phyloP scores from a whole-genome alignment of 2,113 vertebrate species.

The Tringa solitaria region DNA sequence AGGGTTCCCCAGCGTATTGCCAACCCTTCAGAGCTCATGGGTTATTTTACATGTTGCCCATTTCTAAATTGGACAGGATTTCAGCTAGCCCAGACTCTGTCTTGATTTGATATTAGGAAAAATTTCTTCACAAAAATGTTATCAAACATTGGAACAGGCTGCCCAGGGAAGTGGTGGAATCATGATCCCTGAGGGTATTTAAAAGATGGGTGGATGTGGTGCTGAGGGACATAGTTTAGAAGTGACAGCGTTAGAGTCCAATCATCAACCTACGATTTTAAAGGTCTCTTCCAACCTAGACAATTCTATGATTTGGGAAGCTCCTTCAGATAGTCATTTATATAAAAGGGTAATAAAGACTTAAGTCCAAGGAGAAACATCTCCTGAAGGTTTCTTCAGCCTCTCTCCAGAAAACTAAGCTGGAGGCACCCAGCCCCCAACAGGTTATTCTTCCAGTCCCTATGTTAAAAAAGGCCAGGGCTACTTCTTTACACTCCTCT shows the following conservation, averaged over 20 bases:
- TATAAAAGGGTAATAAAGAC: neutral
- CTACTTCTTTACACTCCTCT: neutral
- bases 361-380: neutral
- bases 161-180: neutral
- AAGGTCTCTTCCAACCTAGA: neutral
- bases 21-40: neutral
- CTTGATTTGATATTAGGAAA: neutral
- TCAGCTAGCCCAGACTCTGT: neutral
- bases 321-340: neutral
- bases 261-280: too few species aligned
- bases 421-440: accelerated
- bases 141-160: neutral
- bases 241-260: neutral
- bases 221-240: neutral
- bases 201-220: neutral
- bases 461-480: neutral
- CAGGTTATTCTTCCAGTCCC: neutral
- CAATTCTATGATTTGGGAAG: neutral
- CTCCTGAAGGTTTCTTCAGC: neutral
- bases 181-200: neutral
- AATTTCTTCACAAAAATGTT: neutral
- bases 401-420: neutral
- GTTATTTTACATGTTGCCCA: neutral
- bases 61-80: neutral
- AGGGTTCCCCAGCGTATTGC: neutral